Evolutionary conservation across 2,888 invertebrate species (phyloP), one percentile per base, ranked within the genome.

Genomic region (Dexiosoma caninum): DNA sequence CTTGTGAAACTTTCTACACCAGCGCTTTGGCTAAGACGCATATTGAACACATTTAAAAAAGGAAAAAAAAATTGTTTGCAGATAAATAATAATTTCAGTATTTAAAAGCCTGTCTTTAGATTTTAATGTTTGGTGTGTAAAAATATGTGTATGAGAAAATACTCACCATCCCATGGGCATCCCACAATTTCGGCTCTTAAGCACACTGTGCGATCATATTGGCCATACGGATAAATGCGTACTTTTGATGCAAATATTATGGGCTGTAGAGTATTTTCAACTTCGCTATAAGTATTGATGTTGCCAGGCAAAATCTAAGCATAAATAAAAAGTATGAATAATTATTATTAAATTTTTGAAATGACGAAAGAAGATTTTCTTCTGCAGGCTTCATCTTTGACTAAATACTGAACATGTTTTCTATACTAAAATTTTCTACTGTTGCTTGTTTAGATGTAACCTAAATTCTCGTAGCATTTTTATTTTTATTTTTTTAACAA

Each of bases 151-250:
- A 5, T 14, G 0, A 51, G 4, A 19, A 16, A 91, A n/a, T n/a
- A 27, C 93, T 93, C 89, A 95, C 95, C 95, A 91, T 92, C 92
- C 93, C 94, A 95, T 83, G 91, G 91, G 90, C 96, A 96, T 75
- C 96, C 96, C 83, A 95, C 93, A 84, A 96, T 91, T 91, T 96
- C 96, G 60, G 95, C 93, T 82, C 96, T 91, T 92, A 96, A 93
- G 89, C 96, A 96, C 82, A 95, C 94, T 4, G 94, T 95, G 80
- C 95, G 92, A 84, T 94, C 93, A 87, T 94, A 94, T 78, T 93
- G 93, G 82, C 95, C 94, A 90, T 94, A 95, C 8, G 96, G 96
- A 85, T 95, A 93, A 87, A 96, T 93, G 81, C 96, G 93, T 82
- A 96, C 92, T 89, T 93, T 93, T 74, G 94, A 93, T 46, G 95